Percentiles rank a stretch among this genome's conserved stretches.
Conservation (phyloP, 1,140 invertebrate species). For the Philotrypesis tridentata region DNA sequence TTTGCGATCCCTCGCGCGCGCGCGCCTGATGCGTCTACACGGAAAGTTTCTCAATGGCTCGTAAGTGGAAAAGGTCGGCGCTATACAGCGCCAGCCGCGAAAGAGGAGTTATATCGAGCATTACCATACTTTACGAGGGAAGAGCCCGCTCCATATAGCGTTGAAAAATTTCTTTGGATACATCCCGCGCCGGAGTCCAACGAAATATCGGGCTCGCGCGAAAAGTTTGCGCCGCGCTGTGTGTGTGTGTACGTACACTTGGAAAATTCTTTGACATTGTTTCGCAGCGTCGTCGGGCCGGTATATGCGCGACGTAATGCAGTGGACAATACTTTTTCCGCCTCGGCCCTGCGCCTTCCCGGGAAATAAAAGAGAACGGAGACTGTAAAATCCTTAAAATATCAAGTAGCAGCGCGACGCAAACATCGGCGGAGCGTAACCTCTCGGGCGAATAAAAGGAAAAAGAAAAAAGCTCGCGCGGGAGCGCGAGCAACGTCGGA, state of each 20-base stretch:
- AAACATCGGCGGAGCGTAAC: neutral
- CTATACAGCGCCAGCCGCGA: neutral
- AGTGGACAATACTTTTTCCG: too few relatives aligned
- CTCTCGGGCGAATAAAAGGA: too few relatives aligned
- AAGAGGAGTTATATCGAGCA: neutral
- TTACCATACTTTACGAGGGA: conserved; percentile 11
- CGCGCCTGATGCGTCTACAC: too few relatives aligned
- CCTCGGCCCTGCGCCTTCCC: neutral
- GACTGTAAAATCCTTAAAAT: neutral
- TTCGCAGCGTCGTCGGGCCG: neutral
- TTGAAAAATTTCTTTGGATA: neutral
- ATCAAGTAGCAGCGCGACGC: neutral
- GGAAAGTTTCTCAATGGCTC: conserved; percentile 13
- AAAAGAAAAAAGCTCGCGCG: too few relatives aligned
- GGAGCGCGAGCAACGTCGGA: too few relatives aligned
- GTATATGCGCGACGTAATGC: neutral
- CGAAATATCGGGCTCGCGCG: neutral
- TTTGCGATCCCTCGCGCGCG: neutral
- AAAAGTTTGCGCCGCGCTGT: neutral
- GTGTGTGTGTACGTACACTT: neutral
- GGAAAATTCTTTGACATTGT: neutral
- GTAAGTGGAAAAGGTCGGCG: conserved; percentile 17
- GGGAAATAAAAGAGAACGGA: too few relatives aligned
- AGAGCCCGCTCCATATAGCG: neutral
- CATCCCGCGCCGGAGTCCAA: neutral